Percentiles rank a stretch among this genome's conserved stretches.
phyloP scores from a whole-genome alignment of 2,113 vertebrate species.

The Suricata suricatta region DNA sequence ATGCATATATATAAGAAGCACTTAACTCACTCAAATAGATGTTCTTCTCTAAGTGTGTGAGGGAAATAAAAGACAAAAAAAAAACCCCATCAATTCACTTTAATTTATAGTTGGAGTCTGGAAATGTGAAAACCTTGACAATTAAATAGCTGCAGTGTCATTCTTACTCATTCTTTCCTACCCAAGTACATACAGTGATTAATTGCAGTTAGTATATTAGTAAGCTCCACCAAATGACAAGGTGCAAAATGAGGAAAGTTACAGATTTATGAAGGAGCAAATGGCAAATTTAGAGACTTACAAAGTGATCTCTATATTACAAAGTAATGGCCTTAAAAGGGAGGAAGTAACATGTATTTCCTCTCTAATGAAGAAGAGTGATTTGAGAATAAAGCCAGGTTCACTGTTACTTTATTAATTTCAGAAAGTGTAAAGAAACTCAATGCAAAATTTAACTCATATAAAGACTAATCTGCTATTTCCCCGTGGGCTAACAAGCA shows the following conservation, averaged over 20 bases:
- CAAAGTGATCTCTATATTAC: not conserved
- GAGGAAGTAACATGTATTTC: not conserved
- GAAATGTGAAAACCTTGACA: not conserved
- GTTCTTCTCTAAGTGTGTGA: not conserved
- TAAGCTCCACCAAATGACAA: not conserved
- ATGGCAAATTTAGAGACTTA: not conserved
- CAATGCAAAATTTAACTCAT: not conserved
- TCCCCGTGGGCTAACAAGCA: not conserved
- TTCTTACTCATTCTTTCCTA: slow-evolving; percentile 15
- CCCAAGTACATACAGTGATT: not conserved
- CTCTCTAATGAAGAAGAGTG: not conserved
- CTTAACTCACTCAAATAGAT: not conserved
- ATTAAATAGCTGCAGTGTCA: not conserved
- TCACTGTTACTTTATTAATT: slow-evolving; percentile 5
- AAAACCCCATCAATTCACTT: not conserved
- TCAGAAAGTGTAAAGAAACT: not conserved
- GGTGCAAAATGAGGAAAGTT: not conserved
- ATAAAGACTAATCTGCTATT: not conserved
- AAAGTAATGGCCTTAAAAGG: not conserved
- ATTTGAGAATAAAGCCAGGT: not conserved
- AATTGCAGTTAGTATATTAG: not conserved
- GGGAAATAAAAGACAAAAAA: not conserved
- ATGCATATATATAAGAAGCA: not conserved
- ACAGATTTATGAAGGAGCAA: not conserved
- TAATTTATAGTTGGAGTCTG: not conserved